These are phyloP conservation scores for Caretta caretta DNA, from an alignment of 2,113 vertebrate genomes.

Conservation along the genomic window DNA sequence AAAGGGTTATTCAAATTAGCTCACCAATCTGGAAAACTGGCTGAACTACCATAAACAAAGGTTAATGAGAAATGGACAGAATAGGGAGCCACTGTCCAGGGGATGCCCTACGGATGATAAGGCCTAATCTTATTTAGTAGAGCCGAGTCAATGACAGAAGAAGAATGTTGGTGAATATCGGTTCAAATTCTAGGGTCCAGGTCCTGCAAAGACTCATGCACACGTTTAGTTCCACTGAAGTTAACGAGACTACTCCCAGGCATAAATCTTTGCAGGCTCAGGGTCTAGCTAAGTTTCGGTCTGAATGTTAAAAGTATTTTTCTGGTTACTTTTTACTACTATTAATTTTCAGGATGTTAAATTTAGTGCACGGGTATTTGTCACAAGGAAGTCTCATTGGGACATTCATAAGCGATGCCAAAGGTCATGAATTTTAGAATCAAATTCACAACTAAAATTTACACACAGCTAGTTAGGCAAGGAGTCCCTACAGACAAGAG, in stretches of 20 bases:
- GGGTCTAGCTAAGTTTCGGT: not conserved
- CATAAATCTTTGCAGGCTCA: not conserved
- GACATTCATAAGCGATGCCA: not conserved
- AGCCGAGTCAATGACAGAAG: not conserved
- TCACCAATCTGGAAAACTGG: not conserved
- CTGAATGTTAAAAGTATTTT: not conserved
- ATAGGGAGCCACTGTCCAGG: not conserved
- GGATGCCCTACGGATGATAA: not conserved
- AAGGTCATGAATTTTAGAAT: not conserved
- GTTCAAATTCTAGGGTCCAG: not conserved
- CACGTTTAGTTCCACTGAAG: fast-evolving
- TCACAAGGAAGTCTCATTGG: not conserved
- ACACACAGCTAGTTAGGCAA: not conserved
- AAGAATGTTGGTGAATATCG: not conserved
- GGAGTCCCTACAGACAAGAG: not conserved
- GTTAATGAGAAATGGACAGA: not conserved
- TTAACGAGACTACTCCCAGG: fast-evolving
- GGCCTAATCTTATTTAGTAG: not conserved
- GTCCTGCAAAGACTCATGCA: not conserved
- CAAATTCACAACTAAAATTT: not conserved
- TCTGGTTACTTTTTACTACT: not conserved
- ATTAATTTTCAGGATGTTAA: not conserved
- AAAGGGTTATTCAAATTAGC: not conserved
- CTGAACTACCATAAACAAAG: not conserved
- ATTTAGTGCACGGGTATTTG: not conserved